A percentile compares a stretch with the other conserved stretches of the same genome.
Conservation (phyloP, 2,797 vertebrate species). For the Lagorchestes hirsutus region DNA sequence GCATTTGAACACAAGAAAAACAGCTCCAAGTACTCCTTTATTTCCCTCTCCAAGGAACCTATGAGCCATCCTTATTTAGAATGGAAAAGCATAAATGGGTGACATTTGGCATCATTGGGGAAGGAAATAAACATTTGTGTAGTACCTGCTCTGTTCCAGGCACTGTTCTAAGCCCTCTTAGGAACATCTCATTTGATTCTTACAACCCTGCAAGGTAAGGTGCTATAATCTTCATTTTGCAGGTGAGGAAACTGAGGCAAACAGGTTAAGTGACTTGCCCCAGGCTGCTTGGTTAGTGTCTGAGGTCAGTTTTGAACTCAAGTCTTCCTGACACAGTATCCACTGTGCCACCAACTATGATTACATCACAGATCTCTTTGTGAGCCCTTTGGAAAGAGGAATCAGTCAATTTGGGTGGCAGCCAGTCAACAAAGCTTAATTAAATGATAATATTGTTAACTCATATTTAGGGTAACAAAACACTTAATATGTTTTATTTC, state of each 20-base stretch:
- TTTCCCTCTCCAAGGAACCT: not conserved
- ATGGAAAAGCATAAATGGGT: not conserved
- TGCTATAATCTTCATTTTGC: not conserved
- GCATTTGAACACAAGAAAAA: not conserved
- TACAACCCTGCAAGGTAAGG: not conserved
- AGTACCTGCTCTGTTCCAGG: fast-evolving
- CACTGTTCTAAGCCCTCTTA: not conserved
- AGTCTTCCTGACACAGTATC: not conserved
- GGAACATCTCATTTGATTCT: not conserved
- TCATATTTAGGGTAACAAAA: not conserved
- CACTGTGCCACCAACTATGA: not conserved
- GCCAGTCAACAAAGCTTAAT: not conserved
- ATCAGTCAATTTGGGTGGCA: not conserved
- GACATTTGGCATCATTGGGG: not conserved
- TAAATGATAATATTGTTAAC: not conserved
- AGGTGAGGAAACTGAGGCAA: not conserved
- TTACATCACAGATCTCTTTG: not conserved
- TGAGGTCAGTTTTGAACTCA: not conserved
- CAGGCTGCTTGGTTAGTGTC: not conserved
- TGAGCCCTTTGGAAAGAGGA: not conserved
- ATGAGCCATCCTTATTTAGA: not conserved
- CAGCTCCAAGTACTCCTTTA: not conserved
- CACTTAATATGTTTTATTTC: not conserved
- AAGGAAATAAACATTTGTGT: not conserved
- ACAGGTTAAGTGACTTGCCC: not conserved